Base-by-base conservation (phyloP, 2,888 invertebrate species). In the Steinernema hermaphroditum region DNA sequence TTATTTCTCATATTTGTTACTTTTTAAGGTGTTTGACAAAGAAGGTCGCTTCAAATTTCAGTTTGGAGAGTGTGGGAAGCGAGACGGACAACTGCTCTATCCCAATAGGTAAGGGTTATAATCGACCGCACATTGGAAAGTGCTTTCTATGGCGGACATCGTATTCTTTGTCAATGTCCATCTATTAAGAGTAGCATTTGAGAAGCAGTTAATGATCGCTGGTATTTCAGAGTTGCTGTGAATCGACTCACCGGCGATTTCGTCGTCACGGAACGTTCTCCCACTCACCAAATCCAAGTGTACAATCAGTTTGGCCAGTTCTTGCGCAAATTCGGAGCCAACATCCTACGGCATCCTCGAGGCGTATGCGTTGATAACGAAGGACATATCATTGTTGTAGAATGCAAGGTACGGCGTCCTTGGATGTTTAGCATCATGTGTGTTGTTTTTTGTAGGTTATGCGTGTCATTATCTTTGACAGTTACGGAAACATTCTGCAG, bases 221-320 rank as follows among this genome's bases (percentile, higher is more conserved):
- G n/a, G n/a, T n/a, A n/a, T 72, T 75, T 49, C 37, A 78, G 80
- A 19, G 97, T 98, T 2, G 96, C 97, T 0, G 96, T 97, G 0
- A 96, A 96, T 1, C 93, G 94, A 80, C 93, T 94, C 14, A 95
- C 96, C 0, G 96, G 96, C 8, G 96, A 97, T 85, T 96, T 97
- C 49, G 95, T 97, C 80, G 96, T 97, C 1, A 97, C 97, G 0
- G 97, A 97, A 88, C 91, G 97, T 75, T 88, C 88, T 74, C 97
- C 97, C 8, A 97, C 96, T 4, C 96, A 97, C 89, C 96, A 97
- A 89, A 96, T 97, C 81, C 95, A 96, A 89, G 96, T 98, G 83
- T 98, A 97, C 90, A 97, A 97, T 88, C 96, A 96, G 88, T 96
- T 97, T 88, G 98, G 98, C 0, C 96, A 96, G 88, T 98, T 98